phyloP scores from a whole-genome alignment of 2,888 invertebrate species.

The Operophtera brumata region DNA sequence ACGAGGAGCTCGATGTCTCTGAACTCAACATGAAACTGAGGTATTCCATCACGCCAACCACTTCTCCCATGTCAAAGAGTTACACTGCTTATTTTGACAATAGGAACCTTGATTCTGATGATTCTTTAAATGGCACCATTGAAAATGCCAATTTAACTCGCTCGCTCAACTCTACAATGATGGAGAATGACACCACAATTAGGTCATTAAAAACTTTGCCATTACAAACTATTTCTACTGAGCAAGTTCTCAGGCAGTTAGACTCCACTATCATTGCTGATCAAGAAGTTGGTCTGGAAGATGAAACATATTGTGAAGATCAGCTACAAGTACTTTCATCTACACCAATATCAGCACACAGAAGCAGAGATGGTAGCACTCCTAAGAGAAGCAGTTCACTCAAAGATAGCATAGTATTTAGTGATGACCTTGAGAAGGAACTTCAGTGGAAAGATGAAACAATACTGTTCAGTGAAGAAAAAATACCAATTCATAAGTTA shows the following conservation, averaged over 20 bases:
- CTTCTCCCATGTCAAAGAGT: constrained; percentile 72
- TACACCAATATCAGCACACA: constrained; percentile 56
- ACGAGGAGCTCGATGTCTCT: constrained; percentile 70
- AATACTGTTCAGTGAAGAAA: constrained; percentile 65
- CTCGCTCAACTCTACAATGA: constrained; percentile 59
- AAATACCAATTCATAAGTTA: constrained; percentile 66
- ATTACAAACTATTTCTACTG: constrained; percentile 52
- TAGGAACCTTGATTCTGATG: constrained; percentile 46
- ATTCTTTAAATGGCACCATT: constrained; percentile 44
- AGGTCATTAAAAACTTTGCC: constrained; percentile 59
- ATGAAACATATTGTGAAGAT: constrained; percentile 24
- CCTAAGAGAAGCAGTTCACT: constrained; percentile 59
- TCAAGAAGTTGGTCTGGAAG: constrained; percentile 36
- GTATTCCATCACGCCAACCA: constrained; percentile 66
- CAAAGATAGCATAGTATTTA: constrained; percentile 68
- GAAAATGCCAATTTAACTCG: constrained; percentile 54
- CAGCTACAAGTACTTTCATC: constrained; percentile 46
- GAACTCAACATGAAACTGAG: constrained; percentile 72
- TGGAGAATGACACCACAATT: constrained; percentile 47
- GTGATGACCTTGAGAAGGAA: constrained; percentile 69
- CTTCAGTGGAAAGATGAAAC: constrained; percentile 72
- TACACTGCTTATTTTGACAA: constrained; percentile 56
- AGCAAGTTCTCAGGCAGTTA: constrained; percentile 46
- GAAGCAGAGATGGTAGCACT: constrained; percentile 45
- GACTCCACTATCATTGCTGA: constrained; percentile 41